These are phyloP conservation scores for Tetrax tetrax DNA, from an alignment of 2,113 vertebrate genomes.

Conservation along the genomic window DNA sequence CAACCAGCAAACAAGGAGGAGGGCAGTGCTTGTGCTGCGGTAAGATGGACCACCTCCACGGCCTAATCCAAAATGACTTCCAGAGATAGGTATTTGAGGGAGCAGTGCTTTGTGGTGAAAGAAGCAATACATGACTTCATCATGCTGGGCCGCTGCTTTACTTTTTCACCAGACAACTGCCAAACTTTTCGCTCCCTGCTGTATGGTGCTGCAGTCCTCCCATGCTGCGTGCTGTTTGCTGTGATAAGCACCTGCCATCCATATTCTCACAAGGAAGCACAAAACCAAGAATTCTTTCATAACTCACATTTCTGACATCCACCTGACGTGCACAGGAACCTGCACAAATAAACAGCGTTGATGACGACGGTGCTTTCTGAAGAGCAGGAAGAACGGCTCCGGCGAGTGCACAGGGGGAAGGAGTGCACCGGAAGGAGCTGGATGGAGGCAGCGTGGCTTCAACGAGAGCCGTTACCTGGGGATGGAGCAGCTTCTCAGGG, in stretches of 20 bases:
- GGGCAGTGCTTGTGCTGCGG: background rate
- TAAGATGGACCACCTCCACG: background rate
- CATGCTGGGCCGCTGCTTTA: background rate
- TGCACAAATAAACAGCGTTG: background rate
- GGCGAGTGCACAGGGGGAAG: background rate
- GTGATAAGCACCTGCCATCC: background rate
- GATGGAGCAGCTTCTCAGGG: background rate
- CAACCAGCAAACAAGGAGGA: background rate
- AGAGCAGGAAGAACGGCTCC: background rate
- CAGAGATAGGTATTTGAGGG: background rate
- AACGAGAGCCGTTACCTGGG: background rate
- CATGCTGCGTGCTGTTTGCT: background rate
- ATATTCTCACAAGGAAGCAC: background rate
- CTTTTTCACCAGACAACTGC: background rate
- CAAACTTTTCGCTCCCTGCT: background rate
- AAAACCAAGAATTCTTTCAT: background rate
- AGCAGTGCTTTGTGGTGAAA: background rate
- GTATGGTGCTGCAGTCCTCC: background rate
- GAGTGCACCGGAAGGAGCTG: background rate
- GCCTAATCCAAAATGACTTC: background rate
- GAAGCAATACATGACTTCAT: background rate
- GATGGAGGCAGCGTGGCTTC: background rate
- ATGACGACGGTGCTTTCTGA: background rate
- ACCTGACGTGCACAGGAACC: background rate
- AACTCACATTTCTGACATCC: background rate